Evolutionary conservation across 2,888 invertebrate species (phyloP).

Genomic region (Malthinus seriepunctatus): DNA sequence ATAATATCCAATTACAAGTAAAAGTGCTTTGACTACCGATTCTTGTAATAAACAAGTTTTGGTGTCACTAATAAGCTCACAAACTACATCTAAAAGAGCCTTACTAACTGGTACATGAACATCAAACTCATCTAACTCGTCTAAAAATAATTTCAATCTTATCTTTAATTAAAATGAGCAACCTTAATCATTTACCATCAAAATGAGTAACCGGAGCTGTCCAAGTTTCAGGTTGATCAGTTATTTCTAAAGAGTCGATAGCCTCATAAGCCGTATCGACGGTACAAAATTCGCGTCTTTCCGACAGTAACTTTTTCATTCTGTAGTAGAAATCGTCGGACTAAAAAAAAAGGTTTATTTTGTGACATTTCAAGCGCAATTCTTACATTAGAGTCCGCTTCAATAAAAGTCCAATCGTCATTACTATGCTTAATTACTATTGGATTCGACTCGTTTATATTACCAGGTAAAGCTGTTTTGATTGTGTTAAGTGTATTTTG

Average conservation of each 20-base stretch:
- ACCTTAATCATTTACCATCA: conserved; percentile 32
- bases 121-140: conserved; percentile 59
- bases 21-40: conserved; percentile 55
- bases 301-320: conserved; percentile 58
- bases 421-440: conserved; percentile 45
- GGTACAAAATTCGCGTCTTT: conserved; percentile 61
- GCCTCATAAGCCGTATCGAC: conserved; percentile 66
- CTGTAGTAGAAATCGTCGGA: conserved; percentile 53
- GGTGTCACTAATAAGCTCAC: conserved; percentile 56
- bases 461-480: conserved; percentile 68
- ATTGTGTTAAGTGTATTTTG: conserved; percentile 70
- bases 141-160: conserved; percentile 41
- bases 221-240: conserved; percentile 19
- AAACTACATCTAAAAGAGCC: conserved; percentile 54
- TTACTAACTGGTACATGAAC: conserved; percentile 56
- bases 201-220: conserved; percentile 18
- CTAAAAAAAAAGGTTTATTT: conserved; percentile 42
- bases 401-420: conserved; percentile 57
- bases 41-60: conserved; percentile 56
- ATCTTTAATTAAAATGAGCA: neutral
- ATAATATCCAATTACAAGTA: conserved; percentile 53
- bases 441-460: conserved; percentile 52
- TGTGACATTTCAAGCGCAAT: conserved; percentile 1
- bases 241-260: conserved; percentile 24
- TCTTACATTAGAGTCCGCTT: conserved; percentile 51